Percentiles rank a stretch among this genome's conserved stretches.
Evolutionary conservation across 2,797 vertebrate genomes (phyloP).

Genomic region (Onychomys leucogaster): DNA sequence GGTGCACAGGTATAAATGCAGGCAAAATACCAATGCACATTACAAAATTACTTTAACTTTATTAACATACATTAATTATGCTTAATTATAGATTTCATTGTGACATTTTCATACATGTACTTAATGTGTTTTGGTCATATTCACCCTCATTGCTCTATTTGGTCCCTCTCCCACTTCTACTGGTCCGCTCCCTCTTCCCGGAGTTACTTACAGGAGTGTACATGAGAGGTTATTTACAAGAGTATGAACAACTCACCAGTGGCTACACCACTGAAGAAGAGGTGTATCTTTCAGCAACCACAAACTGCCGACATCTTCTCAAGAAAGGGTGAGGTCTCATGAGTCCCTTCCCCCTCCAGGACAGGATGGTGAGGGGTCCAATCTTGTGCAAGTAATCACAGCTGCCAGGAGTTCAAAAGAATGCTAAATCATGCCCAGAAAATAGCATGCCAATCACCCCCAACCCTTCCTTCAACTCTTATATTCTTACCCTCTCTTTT

Average conservation of each 20-base stretch:
- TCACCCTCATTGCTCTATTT: neutral
- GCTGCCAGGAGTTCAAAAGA: neutral
- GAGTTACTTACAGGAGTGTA: neutral
- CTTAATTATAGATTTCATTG: neutral
- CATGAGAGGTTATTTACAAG: neutral
- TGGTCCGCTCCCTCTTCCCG: neutral
- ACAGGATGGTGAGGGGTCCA: neutral
- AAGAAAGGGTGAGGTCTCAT: neutral
- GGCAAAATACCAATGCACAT: neutral
- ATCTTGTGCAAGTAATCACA: neutral
- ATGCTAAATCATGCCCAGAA: neutral
- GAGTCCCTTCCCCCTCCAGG: neutral
- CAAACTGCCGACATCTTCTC: neutral
- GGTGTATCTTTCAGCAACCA: neutral
- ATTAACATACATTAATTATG: neutral
- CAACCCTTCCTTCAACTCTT: neutral
- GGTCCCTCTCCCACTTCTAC: neutral
- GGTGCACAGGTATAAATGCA: neutral
- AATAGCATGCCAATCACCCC: too few relatives aligned
- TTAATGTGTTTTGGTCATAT: neutral
- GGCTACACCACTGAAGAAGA: neutral
- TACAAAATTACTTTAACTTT: neutral
- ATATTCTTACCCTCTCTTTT: neutral
- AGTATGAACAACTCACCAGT: neutral
- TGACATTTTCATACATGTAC: neutral